Percentiles rank a stretch among this genome's conserved stretches.
Conservation (phyloP, 2,113 vertebrate genomes). For the Alces alces region DNA sequence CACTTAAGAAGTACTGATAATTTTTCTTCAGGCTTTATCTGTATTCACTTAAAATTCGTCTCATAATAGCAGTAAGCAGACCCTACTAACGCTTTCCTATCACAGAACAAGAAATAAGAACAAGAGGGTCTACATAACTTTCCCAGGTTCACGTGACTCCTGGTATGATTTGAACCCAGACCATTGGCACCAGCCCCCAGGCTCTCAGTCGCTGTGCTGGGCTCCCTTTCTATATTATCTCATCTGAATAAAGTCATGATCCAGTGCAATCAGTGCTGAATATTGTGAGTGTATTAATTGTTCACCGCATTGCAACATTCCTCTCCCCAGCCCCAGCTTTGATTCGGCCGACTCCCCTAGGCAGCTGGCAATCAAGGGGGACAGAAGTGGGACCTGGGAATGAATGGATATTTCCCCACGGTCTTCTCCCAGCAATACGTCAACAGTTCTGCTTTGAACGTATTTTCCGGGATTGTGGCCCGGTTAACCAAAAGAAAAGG, state of each 20-base stretch:
- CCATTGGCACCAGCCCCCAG: background rate
- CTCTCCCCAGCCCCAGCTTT: background rate
- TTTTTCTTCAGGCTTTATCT: background rate
- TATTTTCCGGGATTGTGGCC: background rate
- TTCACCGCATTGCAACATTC: background rate
- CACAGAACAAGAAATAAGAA: background rate
- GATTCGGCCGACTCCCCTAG: background rate
- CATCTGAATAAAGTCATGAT: background rate
- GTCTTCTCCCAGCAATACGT: background rate
- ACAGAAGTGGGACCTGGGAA: background rate
- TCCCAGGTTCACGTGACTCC: background rate
- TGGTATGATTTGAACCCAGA: background rate
- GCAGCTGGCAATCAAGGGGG: background rate
- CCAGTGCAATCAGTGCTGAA: rapidly evolving
- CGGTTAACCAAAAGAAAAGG: background rate
- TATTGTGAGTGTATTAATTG: background rate
- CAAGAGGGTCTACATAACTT: background rate
- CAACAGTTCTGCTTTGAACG: background rate
- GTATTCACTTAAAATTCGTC: background rate
- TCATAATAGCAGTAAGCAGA: background rate
- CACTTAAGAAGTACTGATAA: background rate
- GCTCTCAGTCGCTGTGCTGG: no score
- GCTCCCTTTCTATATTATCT: background rate
- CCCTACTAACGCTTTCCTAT: no score
- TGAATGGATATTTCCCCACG: background rate